Evolutionary conservation across 2,113 vertebrate species (phyloP), one percentile per base, ranked within the genome.

Genomic region (Phaethon lepturus): DNA sequence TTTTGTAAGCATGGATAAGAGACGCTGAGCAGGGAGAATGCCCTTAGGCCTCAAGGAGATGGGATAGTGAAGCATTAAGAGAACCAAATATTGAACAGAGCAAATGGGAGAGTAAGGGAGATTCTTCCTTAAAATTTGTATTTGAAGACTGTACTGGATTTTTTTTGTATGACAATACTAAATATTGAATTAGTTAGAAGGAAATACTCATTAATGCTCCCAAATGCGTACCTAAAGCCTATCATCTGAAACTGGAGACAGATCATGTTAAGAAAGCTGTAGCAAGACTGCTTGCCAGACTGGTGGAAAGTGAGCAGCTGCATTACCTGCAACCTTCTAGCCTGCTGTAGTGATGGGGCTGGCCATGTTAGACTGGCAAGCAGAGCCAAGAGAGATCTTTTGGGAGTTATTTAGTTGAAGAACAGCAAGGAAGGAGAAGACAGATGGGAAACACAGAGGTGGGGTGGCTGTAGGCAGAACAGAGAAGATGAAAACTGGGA

Each of bases 381-480:
- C 29, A 42, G 59, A 69, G 71, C 67, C 88, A 59, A 77, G 42
- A 56, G 42, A 69, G 17, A 79, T 77, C 72, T 76, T 86, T 7
- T 31, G 42, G 42, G 67, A 73, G 14, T 86, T 88, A 47, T 1
- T 84, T 40, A 59, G 79, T 10, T 88, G 59, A 88, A 90, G 60
- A 89, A 72, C 17, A 66, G 7, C n/a, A 76, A 90, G 82, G 76
- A 86, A 47, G 35, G 42, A 93, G 47, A 84, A 88, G 92, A 90
- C 79, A 96, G 92, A 95, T 95, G 90, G 90, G 38, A 88, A 90
- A 35, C 68, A 63, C 68, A 94, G 92, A 83, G 86, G 79, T 90
- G 63, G 71, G 50, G 74, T 94, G 38, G 52, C 79, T 97, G 94
- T 95, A 90, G 95, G 92, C 90, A 94, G 94, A 96, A 83, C 55